Percentiles rank a stretch among this genome's conserved stretches.
Evolutionary conservation across 2,797 vertebrate species (phyloP).

Genomic region (Cyprinodon diabolis): DNA sequence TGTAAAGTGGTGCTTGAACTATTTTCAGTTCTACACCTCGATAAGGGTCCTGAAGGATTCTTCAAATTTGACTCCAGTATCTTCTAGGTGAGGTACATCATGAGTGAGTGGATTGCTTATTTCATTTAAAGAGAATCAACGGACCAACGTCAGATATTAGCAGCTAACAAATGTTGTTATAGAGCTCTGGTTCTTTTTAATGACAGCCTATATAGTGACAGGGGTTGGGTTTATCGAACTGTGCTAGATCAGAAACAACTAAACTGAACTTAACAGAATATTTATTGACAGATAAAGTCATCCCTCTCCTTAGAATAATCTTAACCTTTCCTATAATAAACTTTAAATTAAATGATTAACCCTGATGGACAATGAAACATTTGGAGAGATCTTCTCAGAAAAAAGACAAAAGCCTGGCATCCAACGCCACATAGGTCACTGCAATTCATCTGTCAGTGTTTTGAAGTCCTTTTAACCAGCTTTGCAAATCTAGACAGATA

Average conservation of each 20-base stretch:
- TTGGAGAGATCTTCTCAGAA: not conserved
- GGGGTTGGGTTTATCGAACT: not conserved
- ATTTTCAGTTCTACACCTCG: not conserved
- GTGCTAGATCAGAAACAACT: not conserved
- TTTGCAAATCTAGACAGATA: not conserved
- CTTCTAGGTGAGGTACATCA: not conserved
- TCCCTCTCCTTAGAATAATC: not conserved
- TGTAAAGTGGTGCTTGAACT: conserved; percentile 7
- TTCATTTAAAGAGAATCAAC: conserved; percentile 3
- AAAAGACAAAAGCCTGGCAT: not conserved
- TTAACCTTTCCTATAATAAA: not conserved
- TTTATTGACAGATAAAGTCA: not conserved
- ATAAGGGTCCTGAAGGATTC: conserved; percentile 1
- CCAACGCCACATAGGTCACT: not conserved
- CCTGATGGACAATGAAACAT: not conserved
- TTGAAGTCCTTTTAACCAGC: not conserved
- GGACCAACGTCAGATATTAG: not conserved
- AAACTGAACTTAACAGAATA: no score
- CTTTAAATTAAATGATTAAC: not conserved
- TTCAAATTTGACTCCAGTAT: not conserved
- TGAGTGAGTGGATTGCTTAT: not conserved
- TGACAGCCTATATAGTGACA: not conserved
- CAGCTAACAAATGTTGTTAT: not conserved
- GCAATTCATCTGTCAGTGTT: not conserved
- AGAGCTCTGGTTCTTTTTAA: not conserved